Conservation (phyloP, 2,888 invertebrate genomes). For the Merodon equestris region DNA sequence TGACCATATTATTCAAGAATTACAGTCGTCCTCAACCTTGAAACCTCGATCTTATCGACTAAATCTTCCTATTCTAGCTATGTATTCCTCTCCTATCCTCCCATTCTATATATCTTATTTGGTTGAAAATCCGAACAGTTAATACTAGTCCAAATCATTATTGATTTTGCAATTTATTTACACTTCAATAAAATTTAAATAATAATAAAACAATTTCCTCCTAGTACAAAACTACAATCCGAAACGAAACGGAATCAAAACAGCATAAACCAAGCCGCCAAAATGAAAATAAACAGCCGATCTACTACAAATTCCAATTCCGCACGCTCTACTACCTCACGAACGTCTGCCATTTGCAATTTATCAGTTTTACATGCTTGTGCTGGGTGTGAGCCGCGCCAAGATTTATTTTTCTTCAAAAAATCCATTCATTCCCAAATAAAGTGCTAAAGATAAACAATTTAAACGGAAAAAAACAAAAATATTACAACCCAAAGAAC, state of each 20-base stretch:
- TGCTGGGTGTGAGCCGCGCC: slow-evolving; percentile 66
- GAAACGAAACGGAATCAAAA: slow-evolving; percentile 1
- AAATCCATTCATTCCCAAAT: slow-evolving; percentile 16
- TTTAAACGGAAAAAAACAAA: background rate
- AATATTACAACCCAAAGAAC: no score
- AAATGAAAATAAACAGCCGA: background rate
- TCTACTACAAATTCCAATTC: slow-evolving; percentile 43
- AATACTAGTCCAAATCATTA: no score
- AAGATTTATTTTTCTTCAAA: slow-evolving; percentile 42
- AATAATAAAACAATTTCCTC: no score
- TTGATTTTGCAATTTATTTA: no score
- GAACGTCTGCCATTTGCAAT: slow-evolving; percentile 63
- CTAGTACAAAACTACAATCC: background rate
- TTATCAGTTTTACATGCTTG: slow-evolving; percentile 62
- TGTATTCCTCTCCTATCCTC: no score
- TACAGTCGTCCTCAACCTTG: no score
- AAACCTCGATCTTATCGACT: no score
- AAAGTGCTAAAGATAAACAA: slow-evolving; percentile 30
- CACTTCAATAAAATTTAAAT: no score
- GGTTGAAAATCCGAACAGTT: no score
- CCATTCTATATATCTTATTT: no score
- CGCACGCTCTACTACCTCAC: slow-evolving; percentile 33
- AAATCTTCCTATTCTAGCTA: no score
- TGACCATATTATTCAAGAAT: no score
- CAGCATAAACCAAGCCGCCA: background rate